These are phyloP conservation scores for Sebastes elongatus DNA, from an alignment of 2,797 vertebrate species.

Conservation along the genomic window DNA sequence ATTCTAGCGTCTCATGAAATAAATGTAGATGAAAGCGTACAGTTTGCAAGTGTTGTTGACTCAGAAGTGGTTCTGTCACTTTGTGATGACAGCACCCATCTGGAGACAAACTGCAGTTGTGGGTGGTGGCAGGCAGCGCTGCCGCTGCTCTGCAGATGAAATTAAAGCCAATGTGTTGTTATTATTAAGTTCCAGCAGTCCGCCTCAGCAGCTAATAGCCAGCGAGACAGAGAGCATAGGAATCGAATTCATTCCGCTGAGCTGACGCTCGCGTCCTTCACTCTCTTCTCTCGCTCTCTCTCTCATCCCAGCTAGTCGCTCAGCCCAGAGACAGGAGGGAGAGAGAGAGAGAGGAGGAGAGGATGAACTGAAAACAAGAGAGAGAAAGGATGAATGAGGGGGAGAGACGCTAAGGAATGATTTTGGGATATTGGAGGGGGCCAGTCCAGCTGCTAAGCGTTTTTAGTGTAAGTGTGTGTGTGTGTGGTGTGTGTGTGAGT, in stretches of 20 bases:
- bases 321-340: slow-evolving; percentile 19
- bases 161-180: slow-evolving; percentile 30
- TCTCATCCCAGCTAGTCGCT: slow-evolving; percentile 35
- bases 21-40: not conserved
- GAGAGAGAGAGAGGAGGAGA: slow-evolving; percentile 14
- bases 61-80: not conserved
- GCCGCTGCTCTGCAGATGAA: slow-evolving; percentile 49
- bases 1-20: not conserved
- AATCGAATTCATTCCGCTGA: slow-evolving; percentile 82
- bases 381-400: slow-evolving; percentile 42
- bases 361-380: slow-evolving; percentile 38
- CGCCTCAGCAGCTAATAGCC: slow-evolving; percentile 75
- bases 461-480: slow-evolving; percentile 72
- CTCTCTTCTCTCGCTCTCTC: slow-evolving; percentile 34
- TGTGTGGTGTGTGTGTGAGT: not conserved
- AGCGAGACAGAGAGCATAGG: slow-evolving; percentile 71
- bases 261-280: slow-evolving; percentile 61
- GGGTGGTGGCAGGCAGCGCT: slow-evolving; percentile 32
- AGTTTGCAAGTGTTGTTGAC: not conserved
- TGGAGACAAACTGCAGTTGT: not conserved
- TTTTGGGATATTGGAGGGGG: slow-evolving; percentile 72
- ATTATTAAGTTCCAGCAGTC: slow-evolving; percentile 32
- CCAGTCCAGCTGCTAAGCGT: slow-evolving; percentile 72
- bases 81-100: not conserved
- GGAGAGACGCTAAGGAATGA: slow-evolving; percentile 63